Evolutionary conservation across 2,888 invertebrate genomes (phyloP), one percentile per base, ranked within the genome.

Genomic region (Phania funesta): DNA sequence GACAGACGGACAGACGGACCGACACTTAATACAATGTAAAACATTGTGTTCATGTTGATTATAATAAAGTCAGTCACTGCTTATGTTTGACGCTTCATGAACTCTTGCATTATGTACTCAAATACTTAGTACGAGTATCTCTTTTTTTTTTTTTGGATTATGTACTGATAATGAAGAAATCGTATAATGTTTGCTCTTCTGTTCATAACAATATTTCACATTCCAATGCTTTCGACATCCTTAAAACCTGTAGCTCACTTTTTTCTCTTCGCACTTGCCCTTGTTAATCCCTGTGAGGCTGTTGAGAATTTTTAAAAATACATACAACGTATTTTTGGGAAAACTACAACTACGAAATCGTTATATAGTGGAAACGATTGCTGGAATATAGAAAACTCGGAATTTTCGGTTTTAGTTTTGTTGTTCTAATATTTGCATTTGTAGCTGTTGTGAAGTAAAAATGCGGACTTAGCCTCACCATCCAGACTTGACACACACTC

Each of bases 81-180:
- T 22, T 50, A 7, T 29, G 44, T 29, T 41, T 6, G 26, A 18
- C 18, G 5, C 26, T 62, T 62, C 22, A 22, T 48, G 5, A 22
- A 50, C 48, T 65, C 29, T 26, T 26, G n/a, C 26, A 44, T 60
- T 58, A 38, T 13, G 8, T n/a, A 8, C n/a, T 38, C 24, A 38
- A 50, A 50, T 24, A 65, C 50, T 38, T 11, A 22, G 62, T 22
- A 22, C n/a, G n/a, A n/a, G n/a, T n/a, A n/a, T n/a, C n/a, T n/a
- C n/a, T n/a, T n/a, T n/a, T n/a, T n/a, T n/a, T n/a, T n/a, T 20
- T 22, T 38, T 38, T 52, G 67, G 52, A 65, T 67, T 67, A 52
- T 52, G 26, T 38, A 67, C 29, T 52, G 52, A 54, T 67, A 38
- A 52, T 54, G 54, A 52, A 54, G 6, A 52, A 54, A 54, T 67